phyloP scores from a whole-genome alignment of 30 jellyfish, hydroid and myxozoan species.

The Mastigias papua region DNA sequence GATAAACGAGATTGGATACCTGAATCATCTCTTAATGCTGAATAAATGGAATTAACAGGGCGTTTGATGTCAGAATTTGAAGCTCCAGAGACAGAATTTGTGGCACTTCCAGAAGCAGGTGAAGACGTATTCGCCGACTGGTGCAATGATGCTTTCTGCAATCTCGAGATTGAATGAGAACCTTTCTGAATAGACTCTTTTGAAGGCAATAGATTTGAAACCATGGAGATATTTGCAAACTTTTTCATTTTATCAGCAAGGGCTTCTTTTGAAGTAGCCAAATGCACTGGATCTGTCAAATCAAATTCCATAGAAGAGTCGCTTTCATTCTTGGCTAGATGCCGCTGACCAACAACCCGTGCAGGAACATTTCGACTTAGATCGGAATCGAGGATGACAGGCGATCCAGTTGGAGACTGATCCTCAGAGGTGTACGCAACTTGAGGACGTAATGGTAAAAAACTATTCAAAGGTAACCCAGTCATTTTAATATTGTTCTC shows the following conservation, averaged over 20 bases:
- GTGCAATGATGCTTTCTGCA: neutral
- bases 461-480: conserved; percentile 26
- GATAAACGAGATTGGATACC: neutral
- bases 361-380: neutral
- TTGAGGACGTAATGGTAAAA: neutral
- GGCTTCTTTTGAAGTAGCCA: conserved; percentile 6
- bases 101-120: conserved; percentile 11
- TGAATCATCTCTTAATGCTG: conserved; percentile 2
- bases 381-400: conserved; percentile 37
- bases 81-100: neutral
- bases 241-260: conserved; percentile 30
- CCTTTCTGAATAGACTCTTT: conserved; percentile 43
- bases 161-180: neutral
- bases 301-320: conserved; percentile 50
- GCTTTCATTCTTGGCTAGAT: neutral
- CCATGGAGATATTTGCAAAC: conserved; percentile 38
- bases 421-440: conserved; percentile 6
- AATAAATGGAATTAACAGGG: conserved; percentile 18
- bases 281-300: conserved; percentile 67
- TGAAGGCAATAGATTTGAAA: conserved; percentile 62
- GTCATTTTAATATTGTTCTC: neutral
- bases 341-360: neutral
- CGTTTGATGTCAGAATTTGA: neutral
- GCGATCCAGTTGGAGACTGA: conserved; percentile 36
- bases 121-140: neutral